Evolutionary conservation across 2,797 vertebrate genomes (phyloP), one percentile per base, ranked within the genome.

Genomic region (Halcyon badia): DNA sequence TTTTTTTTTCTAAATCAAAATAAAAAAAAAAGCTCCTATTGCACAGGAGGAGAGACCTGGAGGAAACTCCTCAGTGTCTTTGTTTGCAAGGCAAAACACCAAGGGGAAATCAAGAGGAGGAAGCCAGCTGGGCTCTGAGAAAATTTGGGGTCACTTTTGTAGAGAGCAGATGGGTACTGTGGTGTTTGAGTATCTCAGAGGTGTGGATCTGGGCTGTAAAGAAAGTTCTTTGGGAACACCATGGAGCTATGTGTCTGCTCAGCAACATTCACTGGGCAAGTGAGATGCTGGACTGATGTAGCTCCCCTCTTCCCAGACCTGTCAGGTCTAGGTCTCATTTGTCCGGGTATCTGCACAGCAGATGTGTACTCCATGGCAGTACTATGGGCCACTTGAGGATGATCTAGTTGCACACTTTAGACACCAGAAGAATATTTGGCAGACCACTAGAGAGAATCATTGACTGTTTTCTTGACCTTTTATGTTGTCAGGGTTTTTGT

Each of bases 271-370:
- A 17, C 7, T 9, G 28, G 35, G 21, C 51, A 68, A 82, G 30
- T 0, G 2, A 46, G 30, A 30, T 1, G 1, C 37, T 46, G 52
- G 41, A 37, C 30, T 41, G 35, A 26, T 0, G 4, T 21, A 72
- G 11, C 10, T 78, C 33, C 14, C 12, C 8, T 61, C 19, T 46
- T 62, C 33, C 33, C n/a, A 69, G 31, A 28, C 20, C 20, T 9
- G 4, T 5, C 21, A 18, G 33, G 7, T 68, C 24, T 89, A 14
- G 14, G 26, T 58, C 28, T 78, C 1, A 0, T 37, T 48, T 68
- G 18, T 71, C 30, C 28, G 44, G 28, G 24, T 37, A 49, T 18
- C 39, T 54, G 49, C 66, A 33, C 12, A 14, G 21, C 6, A 2
- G 0, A 19, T 20, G 31, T 25, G 18, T 65, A 21, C 19, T n/a